Base-by-base conservation (phyloP, 2,113 vertebrate species). In the Pygathrix nemaeus region DNA sequence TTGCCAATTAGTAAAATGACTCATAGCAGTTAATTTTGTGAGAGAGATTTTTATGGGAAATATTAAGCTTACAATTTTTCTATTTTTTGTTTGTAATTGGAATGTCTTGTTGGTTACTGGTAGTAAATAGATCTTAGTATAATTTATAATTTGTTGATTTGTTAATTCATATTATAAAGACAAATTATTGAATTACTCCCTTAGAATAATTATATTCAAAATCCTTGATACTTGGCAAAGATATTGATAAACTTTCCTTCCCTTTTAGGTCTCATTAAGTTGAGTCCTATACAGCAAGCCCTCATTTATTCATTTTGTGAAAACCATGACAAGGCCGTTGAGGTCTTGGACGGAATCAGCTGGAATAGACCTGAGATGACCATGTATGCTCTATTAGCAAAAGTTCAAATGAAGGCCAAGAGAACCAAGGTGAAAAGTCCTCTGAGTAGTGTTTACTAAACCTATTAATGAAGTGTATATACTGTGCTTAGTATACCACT, bases 351-450 rank as follows among this genome's bases (percentile, higher is more conserved):
- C 6, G 79, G 88, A 76, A 72, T 97, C 35, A 85, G 40, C 21
- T 88, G 40, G 72, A 92, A 12, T 61, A 98, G 85, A 7, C 98
- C 98, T 68, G 96, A 98, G 1, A 72, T 98, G 76, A 64, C 90
- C n/a, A 27, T 94, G 45, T 97, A 97, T 92, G 94, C 96, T 87
- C 88, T 99, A 17, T 97, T 99, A 96, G 99, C 98, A 96, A 99
- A 99, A 98, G 98, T 98, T 14, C 98, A 98, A 97, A 99, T 99
- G 99, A 99, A 99, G 96, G 99, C 98, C 75, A 97, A 97, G 90
- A 98, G 95, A 94, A 98, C 94, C 64, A 98, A 98, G 98, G 99
- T 99, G 93, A 97, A 91, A 96, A 72, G 40, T 38, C 2, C 17
- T 68, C 50, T 94, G 35, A 78, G 20, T 88, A 52, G 85, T 32